These are phyloP conservation scores for Orcinus orca DNA, from an alignment of 2,113 vertebrate genomes.

Conservation along the genomic window DNA sequence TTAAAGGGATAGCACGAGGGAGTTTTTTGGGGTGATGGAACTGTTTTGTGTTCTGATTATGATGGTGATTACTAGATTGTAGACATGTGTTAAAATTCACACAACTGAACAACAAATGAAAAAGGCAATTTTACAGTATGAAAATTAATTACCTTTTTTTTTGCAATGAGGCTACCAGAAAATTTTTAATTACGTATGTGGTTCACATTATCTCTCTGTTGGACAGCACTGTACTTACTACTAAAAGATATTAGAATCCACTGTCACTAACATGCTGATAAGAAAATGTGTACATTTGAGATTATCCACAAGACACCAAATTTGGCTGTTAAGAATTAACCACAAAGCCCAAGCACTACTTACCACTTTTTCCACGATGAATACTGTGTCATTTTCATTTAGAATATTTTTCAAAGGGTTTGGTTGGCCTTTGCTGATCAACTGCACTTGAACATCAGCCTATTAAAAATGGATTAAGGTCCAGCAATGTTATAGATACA, in stretches of 20 bases:
- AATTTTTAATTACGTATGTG: background rate
- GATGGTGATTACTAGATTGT: background rate
- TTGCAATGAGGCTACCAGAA: conserved; percentile 2
- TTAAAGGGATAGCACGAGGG: background rate
- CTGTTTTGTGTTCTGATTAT: background rate
- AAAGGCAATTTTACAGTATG: background rate
- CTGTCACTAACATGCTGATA: background rate
- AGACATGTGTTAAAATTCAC: background rate
- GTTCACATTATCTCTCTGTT: background rate
- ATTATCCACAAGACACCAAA: background rate
- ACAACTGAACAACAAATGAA: background rate
- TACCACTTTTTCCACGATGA: conserved; percentile 90
- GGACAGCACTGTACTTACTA: background rate
- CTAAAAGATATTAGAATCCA: background rate
- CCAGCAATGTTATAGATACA: background rate
- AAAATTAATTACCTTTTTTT: background rate
- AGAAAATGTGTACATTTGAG: background rate
- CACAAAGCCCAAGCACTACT: conserved; percentile 55
- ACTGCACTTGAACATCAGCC: conserved; percentile 85
- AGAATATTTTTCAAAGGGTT: conserved; percentile 83
- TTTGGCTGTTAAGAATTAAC: background rate
- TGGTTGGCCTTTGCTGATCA: conserved; percentile 75
- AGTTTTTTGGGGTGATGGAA: background rate
- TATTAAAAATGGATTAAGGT: conserved; percentile 54
- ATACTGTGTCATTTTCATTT: conserved; percentile 78